phyloP scores from a whole-genome alignment of 2,888 invertebrate species.

The Eupithecia subfuscata region DNA sequence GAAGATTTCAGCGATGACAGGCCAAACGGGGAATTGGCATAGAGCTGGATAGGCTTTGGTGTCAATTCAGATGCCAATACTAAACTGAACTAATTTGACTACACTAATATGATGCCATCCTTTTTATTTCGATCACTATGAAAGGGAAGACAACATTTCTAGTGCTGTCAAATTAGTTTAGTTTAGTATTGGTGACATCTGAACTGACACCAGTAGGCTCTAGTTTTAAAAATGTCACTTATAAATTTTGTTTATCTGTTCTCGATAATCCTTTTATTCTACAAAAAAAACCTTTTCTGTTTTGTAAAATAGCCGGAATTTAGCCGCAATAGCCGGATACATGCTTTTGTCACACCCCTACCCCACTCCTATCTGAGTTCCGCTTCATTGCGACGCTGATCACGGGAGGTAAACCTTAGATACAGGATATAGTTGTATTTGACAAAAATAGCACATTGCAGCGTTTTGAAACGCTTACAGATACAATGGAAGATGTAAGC shows the following conservation, averaged over 20 bases:
- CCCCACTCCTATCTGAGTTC: slow-evolving; percentile 23
- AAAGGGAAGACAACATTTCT: too few relatives aligned
- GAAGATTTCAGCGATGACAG: neutral
- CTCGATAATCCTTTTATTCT: neutral
- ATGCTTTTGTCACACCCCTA: neutral
- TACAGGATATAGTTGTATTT: neutral
- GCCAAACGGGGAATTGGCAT: neutral
- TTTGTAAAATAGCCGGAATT: neutral
- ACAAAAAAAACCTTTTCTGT: neutral
- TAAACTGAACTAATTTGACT: too few relatives aligned
- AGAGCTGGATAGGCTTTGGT: too few relatives aligned
- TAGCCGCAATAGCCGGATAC: neutral
- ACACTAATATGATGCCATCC: too few relatives aligned
- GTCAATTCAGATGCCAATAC: too few relatives aligned
- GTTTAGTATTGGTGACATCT: too few relatives aligned
- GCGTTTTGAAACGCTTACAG: neutral
- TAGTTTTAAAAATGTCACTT: neutral
- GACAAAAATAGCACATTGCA: neutral
- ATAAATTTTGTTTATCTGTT: neutral
- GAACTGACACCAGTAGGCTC: too few relatives aligned
- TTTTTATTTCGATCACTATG: too few relatives aligned
- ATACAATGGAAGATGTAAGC: too few relatives aligned
- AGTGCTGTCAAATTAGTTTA: too few relatives aligned
- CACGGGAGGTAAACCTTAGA: slow-evolving; percentile 17
- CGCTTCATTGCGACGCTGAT: slow-evolving; percentile 31